Evolutionary conservation across 2,113 vertebrate genomes (phyloP).

Genomic region (Tenebrosternarchus preto): DNA sequence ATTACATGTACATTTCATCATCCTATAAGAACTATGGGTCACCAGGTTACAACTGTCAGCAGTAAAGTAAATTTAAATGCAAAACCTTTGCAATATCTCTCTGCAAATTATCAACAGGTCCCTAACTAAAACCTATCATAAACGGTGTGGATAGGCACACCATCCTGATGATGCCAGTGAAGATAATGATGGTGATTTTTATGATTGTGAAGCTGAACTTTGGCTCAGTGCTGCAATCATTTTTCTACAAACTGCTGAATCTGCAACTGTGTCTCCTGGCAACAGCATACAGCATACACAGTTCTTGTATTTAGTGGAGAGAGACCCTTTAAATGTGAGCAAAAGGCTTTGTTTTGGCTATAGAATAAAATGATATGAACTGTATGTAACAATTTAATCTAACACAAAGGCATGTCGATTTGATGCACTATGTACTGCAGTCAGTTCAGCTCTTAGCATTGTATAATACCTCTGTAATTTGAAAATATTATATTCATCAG

Average conservation of each 20-base stretch:
- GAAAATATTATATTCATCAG: background rate
- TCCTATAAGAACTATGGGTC: too few species aligned
- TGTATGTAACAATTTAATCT: background rate
- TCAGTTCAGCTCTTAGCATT: too few species aligned
- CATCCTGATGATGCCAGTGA: background rate
- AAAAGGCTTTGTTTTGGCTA: background rate
- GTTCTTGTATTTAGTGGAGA: background rate
- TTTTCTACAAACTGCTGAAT: background rate
- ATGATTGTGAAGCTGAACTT: background rate
- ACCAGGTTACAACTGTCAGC: too few species aligned
- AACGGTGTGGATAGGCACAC: background rate
- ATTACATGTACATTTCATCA: too few species aligned
- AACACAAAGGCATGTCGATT: background rate
- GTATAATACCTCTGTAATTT: background rate
- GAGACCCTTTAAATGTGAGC: constrained; percentile 8
- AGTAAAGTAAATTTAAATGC: too few species aligned
- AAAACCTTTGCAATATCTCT: too few species aligned
- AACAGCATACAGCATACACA: background rate
- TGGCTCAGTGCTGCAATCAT: background rate
- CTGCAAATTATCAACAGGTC: too few species aligned
- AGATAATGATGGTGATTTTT: background rate
- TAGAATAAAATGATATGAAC: background rate
- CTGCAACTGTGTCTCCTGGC: background rate
- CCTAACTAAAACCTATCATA: too few species aligned
- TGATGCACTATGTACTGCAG: too few species aligned